A percentile compares a stretch with the other conserved stretches of the same genome.
phyloP scores from a whole-genome alignment of 2,113 vertebrate genomes.

The Carettochelys insculpta region DNA sequence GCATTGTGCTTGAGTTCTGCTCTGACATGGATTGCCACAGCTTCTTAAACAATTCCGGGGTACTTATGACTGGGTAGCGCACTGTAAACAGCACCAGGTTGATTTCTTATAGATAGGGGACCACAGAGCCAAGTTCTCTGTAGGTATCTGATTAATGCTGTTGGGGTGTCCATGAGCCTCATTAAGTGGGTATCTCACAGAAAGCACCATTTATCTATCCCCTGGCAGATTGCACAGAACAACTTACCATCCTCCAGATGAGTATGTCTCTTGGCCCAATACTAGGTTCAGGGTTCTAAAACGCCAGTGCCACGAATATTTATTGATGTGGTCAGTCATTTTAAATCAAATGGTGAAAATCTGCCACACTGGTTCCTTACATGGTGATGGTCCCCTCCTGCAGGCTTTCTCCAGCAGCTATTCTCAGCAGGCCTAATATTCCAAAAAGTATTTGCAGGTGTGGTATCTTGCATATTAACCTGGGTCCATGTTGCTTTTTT shows the following conservation, averaged over 20 bases:
- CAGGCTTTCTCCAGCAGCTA: constrained; percentile 42
- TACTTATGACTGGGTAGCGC: neutral
- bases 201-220: neutral
- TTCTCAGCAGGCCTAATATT: constrained; percentile 31
- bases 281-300: neutral
- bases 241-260: neutral
- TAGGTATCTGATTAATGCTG: neutral
- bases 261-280: neutral
- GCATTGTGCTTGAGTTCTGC: neutral
- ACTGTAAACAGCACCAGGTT: neutral
- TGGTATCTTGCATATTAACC: neutral
- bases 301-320: neutral
- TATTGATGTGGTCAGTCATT: neutral
- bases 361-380: neutral
- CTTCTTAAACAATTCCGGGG: neutral
- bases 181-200: neutral
- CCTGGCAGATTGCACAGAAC: neutral
- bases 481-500: neutral
- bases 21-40: neutral
- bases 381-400: constrained; percentile 19
- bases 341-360: constrained; percentile 4
- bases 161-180: neutral
- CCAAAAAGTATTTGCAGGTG: constrained; percentile 33
- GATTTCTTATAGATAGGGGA: neutral
- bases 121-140: neutral